Evolutionary conservation across 1,140 invertebrate species (phyloP), one percentile per base, ranked within the genome.

Genomic region (Papilio glaucus): DNA sequence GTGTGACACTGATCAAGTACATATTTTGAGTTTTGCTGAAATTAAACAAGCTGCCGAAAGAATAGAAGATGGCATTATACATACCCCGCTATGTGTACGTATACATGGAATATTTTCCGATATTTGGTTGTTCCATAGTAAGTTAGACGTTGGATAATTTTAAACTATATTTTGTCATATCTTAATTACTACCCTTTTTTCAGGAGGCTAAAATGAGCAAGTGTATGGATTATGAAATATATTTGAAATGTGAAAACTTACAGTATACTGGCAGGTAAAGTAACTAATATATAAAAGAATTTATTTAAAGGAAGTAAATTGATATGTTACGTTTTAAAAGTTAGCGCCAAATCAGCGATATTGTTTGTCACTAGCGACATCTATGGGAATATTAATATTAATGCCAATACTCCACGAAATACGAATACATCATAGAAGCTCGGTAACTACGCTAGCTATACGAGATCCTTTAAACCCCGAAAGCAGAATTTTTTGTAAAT

Each of bases 241-340:
- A 90, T 78, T 75, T 91, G n/a, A 92, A 92, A 79, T 92, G 90
- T 76, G 90, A 92, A 81, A 92, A 92, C 78, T 80, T 92, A 33
- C 90, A 92, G 73, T 92, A 91, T 38, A 91, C 90, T 57, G 90
- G 90, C 69, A 92, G 88, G 90, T 90, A 82, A 72, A n/a, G 4
- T 37, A 24, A 45, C 57, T 45, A 57, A 68, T 71, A 68, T 41
- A 53, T 62, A 37, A 37, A 41, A 12, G 37, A 49, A 45, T 15
- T 42, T 1, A 42, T 42, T 42, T n/a, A n/a, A 42, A n/a, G 38
- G 8, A 39, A 39, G 39, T 13, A 4, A 41, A 41, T 2, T 13
- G 12, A 41, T 41, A 41, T 13, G 12, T 13, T 18, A 21, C 45
- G 18, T 49, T 18, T n/a, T 18, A 21, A 49, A 37, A 49, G 29